A percentile compares a stretch with the other conserved stretches of the same genome.
phyloP scores from a whole-genome alignment of 2,797 vertebrate genomes.

The Urosaurus nigricauda region DNA sequence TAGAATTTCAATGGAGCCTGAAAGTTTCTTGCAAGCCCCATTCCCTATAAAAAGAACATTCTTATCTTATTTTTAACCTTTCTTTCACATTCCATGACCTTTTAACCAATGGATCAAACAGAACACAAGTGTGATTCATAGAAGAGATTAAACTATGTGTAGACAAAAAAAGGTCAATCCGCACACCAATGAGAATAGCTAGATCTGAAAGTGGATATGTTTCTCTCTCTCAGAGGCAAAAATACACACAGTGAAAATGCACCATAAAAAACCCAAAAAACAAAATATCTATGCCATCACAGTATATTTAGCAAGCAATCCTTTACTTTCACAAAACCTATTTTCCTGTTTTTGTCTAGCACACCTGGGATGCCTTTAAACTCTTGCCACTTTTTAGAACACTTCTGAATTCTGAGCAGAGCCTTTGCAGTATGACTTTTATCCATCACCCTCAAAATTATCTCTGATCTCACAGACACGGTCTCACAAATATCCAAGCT shows the following conservation, averaged over 20 bases:
- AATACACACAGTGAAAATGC: background rate
- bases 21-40: conserved; percentile 50
- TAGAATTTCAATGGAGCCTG: conserved; percentile 28
- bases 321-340: conserved; percentile 13
- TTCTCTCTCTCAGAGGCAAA: background rate
- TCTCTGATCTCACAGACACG: conserved; percentile 37
- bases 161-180: conserved; percentile 50
- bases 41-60: conserved; percentile 51
- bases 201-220: conserved; percentile 5
- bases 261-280: conserved; percentile 42
- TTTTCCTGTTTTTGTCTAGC: conserved; percentile 10
- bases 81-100: conserved; percentile 35
- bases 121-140: conserved; percentile 28
- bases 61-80: conserved; percentile 58
- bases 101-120: conserved; percentile 55
- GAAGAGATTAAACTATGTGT: conserved; percentile 41
- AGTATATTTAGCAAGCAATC: conserved; percentile 46
- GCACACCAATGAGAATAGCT: background rate
- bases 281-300: conserved; percentile 43
- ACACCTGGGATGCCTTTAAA: background rate
- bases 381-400: conserved; percentile 23
- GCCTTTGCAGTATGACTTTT: conserved; percentile 31
- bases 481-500: conserved; percentile 30
- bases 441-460: conserved; percentile 47
- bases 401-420: conserved; percentile 19